phyloP scores from a whole-genome alignment of 2,797 vertebrate genomes.

The Masticophis lateralis region DNA sequence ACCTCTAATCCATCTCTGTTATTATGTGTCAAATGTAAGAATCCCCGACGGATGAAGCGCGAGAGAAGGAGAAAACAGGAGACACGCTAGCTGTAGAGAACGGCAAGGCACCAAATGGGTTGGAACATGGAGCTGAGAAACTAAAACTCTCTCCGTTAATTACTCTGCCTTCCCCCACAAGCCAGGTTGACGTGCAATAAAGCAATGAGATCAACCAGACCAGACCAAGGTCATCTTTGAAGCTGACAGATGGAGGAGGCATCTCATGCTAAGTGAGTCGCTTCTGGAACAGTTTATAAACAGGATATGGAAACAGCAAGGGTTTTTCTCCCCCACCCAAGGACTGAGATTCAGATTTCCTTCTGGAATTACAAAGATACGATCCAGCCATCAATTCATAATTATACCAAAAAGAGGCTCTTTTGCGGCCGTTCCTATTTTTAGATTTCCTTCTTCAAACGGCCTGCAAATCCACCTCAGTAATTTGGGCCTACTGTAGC shows the following conservation, averaged over 20 bases:
- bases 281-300: background rate
- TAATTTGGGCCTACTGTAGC: background rate
- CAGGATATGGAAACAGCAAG: background rate
- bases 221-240: background rate
- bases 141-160: background rate
- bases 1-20: too few relatives aligned
- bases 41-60: background rate
- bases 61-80: background rate
- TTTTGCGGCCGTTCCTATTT: background rate
- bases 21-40: too few relatives aligned
- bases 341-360: background rate
- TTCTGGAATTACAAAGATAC: background rate
- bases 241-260: background rate
- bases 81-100: background rate
- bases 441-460: background rate
- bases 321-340: accelerated
- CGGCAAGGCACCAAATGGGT: background rate
- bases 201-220: background rate
- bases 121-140: background rate
- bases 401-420: background rate
- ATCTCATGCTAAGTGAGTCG: background rate
- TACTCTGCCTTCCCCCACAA: background rate
- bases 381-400: background rate
- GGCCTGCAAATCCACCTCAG: background rate
- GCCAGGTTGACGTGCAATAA: background rate